A percentile compares a stretch with the other conserved stretches of the same genome.
phyloP scores from a whole-genome alignment of 2,888 invertebrate genomes.

The Leptopterna dolabrata region DNA sequence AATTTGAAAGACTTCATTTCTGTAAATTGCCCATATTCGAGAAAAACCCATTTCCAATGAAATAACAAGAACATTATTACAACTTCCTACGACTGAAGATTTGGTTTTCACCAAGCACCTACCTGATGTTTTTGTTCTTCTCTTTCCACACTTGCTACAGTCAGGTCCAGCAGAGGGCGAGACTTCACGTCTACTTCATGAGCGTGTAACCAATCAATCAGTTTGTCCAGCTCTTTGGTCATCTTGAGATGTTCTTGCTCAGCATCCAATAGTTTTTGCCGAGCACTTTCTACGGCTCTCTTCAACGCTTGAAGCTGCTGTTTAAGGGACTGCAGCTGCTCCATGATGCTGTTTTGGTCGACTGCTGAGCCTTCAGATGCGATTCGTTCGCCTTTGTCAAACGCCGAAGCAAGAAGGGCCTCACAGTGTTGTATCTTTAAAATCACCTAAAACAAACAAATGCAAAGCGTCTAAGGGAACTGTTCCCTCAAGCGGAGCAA shows the following conservation, averaged over 20 bases:
- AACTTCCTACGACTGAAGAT: no score
- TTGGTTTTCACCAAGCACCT: not conserved
- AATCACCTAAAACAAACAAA: constrained; percentile 70
- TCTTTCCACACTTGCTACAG: constrained; percentile 81
- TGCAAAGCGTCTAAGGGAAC: not conserved
- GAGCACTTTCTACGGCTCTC: constrained; percentile 84
- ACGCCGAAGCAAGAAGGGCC: constrained; percentile 85
- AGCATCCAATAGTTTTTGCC: constrained; percentile 87
- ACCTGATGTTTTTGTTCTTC: constrained; percentile 59
- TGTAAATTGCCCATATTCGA: no score
- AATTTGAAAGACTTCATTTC: no score
- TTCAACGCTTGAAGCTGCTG: constrained; percentile 74
- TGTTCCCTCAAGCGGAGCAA: no score
- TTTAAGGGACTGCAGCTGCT: constrained; percentile 86
- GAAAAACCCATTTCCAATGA: no score
- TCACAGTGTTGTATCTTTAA: constrained; percentile 90
- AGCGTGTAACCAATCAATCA: constrained; percentile 84
- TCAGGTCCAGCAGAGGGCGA: constrained; percentile 82
- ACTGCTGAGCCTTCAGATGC: constrained; percentile 89
- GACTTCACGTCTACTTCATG: constrained; percentile 86
- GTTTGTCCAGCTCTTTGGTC: constrained; percentile 83
- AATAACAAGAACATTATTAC: no score
- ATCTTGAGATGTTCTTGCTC: constrained; percentile 90
- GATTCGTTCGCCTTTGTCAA: constrained; percentile 93
- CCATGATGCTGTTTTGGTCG: constrained; percentile 88